These are phyloP conservation scores for Cervus canadensis DNA, from an alignment of 2,113 vertebrate genomes.

Conservation along the genomic window DNA sequence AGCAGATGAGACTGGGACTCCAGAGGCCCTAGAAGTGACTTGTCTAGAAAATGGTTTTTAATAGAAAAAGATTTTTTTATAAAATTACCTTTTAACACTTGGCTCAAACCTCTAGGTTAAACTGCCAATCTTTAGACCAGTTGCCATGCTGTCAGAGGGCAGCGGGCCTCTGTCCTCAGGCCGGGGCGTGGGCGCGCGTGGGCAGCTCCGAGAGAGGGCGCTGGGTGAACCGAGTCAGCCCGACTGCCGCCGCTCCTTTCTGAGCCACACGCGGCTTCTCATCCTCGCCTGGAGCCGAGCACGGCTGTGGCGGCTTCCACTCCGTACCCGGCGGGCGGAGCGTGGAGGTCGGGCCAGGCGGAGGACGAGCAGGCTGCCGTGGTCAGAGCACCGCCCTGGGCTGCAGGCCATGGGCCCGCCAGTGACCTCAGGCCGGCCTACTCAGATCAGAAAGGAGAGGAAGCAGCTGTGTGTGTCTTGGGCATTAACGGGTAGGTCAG, in stretches of 20 bases:
- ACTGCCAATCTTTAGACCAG: constrained; percentile 51
- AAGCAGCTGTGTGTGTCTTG: not conserved
- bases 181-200: not conserved
- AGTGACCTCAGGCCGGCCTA: fast-evolving
- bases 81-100: constrained; percentile 58
- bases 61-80: constrained; percentile 26
- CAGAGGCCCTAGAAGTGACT: constrained; percentile 59
- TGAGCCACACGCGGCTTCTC: fast-evolving
- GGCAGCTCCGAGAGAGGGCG: not conserved
- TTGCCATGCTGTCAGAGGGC: not conserved
- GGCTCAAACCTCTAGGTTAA: constrained; percentile 48
- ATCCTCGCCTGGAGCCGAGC: not conserved
- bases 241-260: not conserved
- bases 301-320: not conserved
- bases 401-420: not conserved
- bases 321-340: not conserved
- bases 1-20: constrained; percentile 57
- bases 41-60: constrained; percentile 55
- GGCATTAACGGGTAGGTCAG: not conserved
- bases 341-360: not conserved
- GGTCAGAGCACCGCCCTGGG: too few species aligned
- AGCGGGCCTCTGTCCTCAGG: not conserved
- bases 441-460: not conserved
- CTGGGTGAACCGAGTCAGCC: fast-evolving
- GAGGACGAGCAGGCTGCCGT: not conserved